Conservation (phyloP, 2,797 vertebrate genomes). For the Ceryle rudis region DNA sequence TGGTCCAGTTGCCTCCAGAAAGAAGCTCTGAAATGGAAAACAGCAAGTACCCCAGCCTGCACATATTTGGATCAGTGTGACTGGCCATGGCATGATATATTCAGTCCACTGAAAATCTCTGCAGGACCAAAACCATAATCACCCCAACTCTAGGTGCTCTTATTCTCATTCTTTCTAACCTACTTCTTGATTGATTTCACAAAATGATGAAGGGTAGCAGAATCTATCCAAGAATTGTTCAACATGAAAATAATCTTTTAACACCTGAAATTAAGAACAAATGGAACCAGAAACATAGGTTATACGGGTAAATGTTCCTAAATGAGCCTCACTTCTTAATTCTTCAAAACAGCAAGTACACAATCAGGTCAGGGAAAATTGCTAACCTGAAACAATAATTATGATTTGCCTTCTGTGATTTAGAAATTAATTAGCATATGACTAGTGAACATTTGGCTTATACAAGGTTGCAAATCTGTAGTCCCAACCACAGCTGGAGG, state of each 20-base stretch:
- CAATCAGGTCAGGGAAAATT: constrained; percentile 43
- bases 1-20: neutral
- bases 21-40: neutral
- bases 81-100: neutral
- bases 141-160: neutral
- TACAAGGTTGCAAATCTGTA: constrained; percentile 40
- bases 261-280: neutral
- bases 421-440: constrained; percentile 61
- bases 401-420: constrained; percentile 61
- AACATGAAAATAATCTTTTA: neutral
- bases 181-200: neutral
- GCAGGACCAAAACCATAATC: neutral
- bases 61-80: neutral
- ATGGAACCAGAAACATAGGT: neutral
- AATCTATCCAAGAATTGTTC: neutral
- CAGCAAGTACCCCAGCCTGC: neutral
- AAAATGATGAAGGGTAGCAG: neutral
- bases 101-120: neutral
- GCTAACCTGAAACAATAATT: constrained; percentile 65
- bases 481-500: constrained; percentile 48
- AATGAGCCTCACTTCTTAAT: constrained; percentile 16
- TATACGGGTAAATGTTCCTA: constrained; percentile 26
- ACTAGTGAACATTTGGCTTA: constrained; percentile 38
- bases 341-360: constrained; percentile 38
- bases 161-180: neutral